phyloP scores from a whole-genome alignment of 2,888 invertebrate species.

The Caenorhabditis angaria region DNA sequence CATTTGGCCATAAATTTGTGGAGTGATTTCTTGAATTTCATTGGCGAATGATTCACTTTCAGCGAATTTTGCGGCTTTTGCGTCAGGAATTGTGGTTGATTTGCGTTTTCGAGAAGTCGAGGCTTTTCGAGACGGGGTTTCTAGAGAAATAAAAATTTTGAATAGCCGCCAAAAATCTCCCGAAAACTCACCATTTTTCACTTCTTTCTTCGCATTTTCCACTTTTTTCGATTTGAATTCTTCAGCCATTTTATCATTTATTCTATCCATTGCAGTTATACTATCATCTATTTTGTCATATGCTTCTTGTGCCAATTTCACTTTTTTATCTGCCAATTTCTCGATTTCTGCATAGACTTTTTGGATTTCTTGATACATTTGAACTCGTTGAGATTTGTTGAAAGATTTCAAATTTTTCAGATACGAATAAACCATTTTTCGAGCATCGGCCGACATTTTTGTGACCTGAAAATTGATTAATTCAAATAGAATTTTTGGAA shows the following conservation, averaged over 20 bases:
- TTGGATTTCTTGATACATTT: constrained; percentile 22
- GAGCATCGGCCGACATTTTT: background rate
- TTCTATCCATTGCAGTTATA: constrained; percentile 55
- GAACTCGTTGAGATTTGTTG: constrained; percentile 11
- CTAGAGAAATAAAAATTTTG: background rate
- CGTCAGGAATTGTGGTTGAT: constrained; percentile 14
- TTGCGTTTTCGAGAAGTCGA: constrained; percentile 8
- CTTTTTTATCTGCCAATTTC: constrained; percentile 6
- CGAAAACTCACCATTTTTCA: background rate
- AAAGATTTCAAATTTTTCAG: constrained; percentile 20
- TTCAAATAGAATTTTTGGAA: too few species aligned
- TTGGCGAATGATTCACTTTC: constrained; percentile 22
- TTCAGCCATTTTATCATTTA: background rate
- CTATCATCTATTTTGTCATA: constrained; percentile 94
- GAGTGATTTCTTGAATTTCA: constrained; percentile 13
- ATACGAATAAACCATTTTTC: background rate
- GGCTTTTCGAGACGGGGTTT: background rate
- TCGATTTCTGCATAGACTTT: background rate
- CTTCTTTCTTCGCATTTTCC: background rate
- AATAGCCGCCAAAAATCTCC: too few species aligned
- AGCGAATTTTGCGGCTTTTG: constrained; percentile 10
- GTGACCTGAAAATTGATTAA: constrained; percentile 6
- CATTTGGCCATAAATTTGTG: constrained; percentile 67
- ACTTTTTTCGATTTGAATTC: background rate
- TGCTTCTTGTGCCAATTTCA: constrained; percentile 85